Evolutionary conservation across 1,140 invertebrate species (phyloP).

Genomic region (Hypothenemus hampei): DNA sequence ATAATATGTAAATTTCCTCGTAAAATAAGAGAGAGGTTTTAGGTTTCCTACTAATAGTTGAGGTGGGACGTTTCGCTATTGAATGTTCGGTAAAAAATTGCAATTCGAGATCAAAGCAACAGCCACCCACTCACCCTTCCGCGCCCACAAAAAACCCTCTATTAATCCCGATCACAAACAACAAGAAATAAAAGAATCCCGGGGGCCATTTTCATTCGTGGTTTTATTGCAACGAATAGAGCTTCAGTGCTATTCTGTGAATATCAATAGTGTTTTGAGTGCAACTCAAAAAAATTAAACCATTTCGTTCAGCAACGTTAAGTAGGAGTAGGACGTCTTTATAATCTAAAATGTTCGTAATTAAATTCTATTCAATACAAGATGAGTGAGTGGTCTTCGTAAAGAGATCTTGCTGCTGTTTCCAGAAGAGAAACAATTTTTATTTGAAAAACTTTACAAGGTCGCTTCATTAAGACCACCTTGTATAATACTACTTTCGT

Average conservation of each 20-base stretch:
- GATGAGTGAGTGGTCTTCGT: background rate
- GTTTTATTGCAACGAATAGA: background rate
- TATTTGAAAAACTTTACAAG: too few species aligned
- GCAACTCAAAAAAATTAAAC: too few species aligned
- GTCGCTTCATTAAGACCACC: background rate
- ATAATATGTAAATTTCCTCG: background rate
- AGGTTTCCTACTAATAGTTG: background rate
- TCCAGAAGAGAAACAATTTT: too few species aligned
- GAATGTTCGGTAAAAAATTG: background rate
- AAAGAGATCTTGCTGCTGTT: background rate
- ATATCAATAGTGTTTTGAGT: too few species aligned
- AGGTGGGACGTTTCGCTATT: background rate
- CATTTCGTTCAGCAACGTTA: conserved; percentile 17
- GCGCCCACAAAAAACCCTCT: too few species aligned
- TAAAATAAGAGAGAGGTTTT: background rate
- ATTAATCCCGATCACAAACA: background rate
- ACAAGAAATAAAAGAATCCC: background rate
- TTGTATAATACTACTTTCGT: too few species aligned
- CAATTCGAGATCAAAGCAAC: background rate
- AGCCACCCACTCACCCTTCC: too few species aligned
- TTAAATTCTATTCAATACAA: background rate
- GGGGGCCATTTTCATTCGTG: background rate
- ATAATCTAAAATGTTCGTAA: conserved; percentile 18
- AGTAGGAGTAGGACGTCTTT: conserved; percentile 25
- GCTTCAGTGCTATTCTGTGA: too few species aligned